These are phyloP conservation scores for Homarus gammarus DNA, from an alignment of 2,888 invertebrate species.

Conservation along the genomic window DNA sequence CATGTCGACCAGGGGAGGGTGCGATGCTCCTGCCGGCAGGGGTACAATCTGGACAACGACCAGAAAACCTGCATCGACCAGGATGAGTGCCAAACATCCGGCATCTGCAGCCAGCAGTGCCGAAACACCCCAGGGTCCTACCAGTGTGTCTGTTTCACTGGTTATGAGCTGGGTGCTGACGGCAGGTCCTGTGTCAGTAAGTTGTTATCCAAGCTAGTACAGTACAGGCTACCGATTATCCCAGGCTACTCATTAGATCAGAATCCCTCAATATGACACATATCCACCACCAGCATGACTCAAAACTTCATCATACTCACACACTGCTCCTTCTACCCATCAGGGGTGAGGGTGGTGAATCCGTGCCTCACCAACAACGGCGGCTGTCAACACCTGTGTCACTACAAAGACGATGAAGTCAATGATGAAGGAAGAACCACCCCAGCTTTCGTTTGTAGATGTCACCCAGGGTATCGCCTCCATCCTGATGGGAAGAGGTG, in stretches of 20 bases:
- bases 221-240: not conserved
- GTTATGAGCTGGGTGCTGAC: constrained; percentile 51
- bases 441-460: constrained; percentile 76
- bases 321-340: no score
- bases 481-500: constrained; percentile 78
- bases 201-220: not conserved
- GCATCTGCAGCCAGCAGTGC: constrained; percentile 55
- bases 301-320: no score
- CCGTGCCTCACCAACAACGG: constrained; percentile 59
- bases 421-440: not conserved
- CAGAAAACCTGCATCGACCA: constrained; percentile 48
- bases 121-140: constrained; percentile 67
- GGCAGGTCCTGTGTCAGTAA: constrained; percentile 56
- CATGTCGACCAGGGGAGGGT: constrained; percentile 78
- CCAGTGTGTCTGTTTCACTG: constrained; percentile 49
- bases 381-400: constrained; percentile 66
- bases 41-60: constrained; percentile 21
- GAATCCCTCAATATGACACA: no score
- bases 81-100: constrained; percentile 57
- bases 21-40: constrained; percentile 77
- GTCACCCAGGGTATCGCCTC: constrained; percentile 78
- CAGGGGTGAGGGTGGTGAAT: constrained; percentile 29
- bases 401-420: not conserved
- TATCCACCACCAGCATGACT: no score
- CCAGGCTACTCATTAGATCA: no score